phyloP scores from a whole-genome alignment of 92 coral and sea anemone genomes.

The Zoanthus gigantus region DNA sequence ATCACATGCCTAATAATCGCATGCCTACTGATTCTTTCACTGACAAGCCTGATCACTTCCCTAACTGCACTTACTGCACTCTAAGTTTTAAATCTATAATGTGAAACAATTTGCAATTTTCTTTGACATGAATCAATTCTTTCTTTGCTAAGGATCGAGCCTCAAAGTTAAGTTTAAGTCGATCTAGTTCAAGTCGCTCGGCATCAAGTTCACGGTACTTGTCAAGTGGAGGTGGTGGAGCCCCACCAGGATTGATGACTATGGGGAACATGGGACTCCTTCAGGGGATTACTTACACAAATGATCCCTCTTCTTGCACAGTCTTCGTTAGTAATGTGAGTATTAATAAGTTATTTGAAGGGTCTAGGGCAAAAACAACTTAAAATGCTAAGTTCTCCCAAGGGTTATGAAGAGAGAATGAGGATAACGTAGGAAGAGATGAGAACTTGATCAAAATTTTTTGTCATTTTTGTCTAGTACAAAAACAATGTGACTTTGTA shows the following conservation, averaged over 20 bases:
- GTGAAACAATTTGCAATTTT: not conserved
- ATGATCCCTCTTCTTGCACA: slow-evolving; percentile 81
- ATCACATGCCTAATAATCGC: too few relatives aligned
- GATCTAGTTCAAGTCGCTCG: not conserved
- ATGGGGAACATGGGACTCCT: slow-evolving; percentile 61
- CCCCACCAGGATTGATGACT: slow-evolving; percentile 66
- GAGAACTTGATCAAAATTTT: too few relatives aligned
- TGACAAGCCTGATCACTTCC: too few relatives aligned
- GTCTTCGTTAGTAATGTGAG: slow-evolving; percentile 99
- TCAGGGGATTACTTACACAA: slow-evolving; percentile 69
- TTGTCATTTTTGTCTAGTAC: too few relatives aligned
- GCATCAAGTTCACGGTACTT: slow-evolving; percentile 23
- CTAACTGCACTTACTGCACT: too few relatives aligned
- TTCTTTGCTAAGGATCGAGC: slow-evolving; percentile 73
- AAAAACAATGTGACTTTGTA: too few relatives aligned
- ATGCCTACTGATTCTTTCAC: too few relatives aligned
- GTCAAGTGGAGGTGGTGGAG: slow-evolving; percentile 52
- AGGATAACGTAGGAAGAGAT: too few relatives aligned
- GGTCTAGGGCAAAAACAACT: too few relatives aligned
- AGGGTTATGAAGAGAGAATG: too few relatives aligned
- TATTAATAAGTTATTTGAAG: not conserved
- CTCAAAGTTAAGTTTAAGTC: not conserved
- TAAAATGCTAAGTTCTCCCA: too few relatives aligned
- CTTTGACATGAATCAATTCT: not conserved
- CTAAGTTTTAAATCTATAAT: too few relatives aligned